phyloP scores from a whole-genome alignment of 2,113 vertebrate genomes.

The Actenoides lindsayi region DNA sequence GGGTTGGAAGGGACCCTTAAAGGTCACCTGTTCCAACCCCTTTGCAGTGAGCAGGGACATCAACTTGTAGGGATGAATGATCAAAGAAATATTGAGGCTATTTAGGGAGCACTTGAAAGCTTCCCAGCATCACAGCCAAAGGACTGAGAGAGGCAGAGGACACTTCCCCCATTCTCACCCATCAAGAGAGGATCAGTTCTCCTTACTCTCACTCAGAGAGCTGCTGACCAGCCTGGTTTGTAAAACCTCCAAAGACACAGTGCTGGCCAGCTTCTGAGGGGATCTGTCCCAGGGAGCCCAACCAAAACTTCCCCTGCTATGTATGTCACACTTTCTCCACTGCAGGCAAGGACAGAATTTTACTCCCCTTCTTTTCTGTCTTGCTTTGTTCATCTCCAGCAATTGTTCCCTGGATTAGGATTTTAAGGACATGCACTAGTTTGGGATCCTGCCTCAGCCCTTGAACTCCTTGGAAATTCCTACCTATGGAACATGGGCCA shows the following conservation, averaged over 20 bases:
- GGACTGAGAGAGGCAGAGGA: background rate
- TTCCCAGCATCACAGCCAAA: background rate
- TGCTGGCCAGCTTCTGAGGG: background rate
- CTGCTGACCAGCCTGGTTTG: background rate
- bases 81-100: background rate
- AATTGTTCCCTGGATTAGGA: background rate
- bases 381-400: background rate
- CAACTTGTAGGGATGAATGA: background rate
- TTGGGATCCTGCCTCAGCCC: background rate
- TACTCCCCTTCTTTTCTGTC: background rate
- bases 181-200: background rate
- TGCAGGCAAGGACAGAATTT: background rate
- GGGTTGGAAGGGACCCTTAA: background rate
- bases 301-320: background rate
- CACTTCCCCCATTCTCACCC: background rate
- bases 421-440: background rate
- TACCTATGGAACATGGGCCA: background rate
- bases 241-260: background rate
- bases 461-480: background rate
- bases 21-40: background rate
- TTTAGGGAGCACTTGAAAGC: background rate
- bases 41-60: background rate
- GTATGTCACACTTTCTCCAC: background rate
- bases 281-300: background rate
- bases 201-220: rapidly evolving